Evolutionary conservation across 2,888 invertebrate species (phyloP).

Genomic region (Ormyrus nitidulus): DNA sequence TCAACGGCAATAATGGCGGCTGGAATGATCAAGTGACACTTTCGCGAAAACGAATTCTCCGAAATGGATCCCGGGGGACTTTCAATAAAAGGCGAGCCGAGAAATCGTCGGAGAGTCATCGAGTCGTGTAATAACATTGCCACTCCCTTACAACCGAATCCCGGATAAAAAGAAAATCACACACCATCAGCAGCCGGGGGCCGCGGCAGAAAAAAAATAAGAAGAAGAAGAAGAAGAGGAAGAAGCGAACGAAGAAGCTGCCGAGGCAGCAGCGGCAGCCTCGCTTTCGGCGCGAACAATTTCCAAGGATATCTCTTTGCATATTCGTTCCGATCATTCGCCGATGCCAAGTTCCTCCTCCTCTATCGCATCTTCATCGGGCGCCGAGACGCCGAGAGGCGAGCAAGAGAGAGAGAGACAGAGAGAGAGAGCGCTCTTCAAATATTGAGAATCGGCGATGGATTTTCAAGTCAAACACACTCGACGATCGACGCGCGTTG

Average conservation of each 20-base stretch:
- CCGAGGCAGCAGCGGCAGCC: neutral
- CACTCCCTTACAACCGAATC: neutral
- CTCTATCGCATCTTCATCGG: neutral
- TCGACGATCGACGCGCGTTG: conserved; percentile 50
- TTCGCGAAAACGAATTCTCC: conserved; percentile 11
- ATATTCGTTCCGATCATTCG: conserved; percentile 35
- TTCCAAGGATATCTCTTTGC: neutral
- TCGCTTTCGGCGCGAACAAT: neutral
- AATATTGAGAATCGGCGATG: conserved; percentile 54
- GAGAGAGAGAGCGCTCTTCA: conserved; percentile 24
- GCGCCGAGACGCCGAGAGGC: neutral
- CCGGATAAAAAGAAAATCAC: neutral
- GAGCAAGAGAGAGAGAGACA: neutral
- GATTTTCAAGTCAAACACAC: conserved; percentile 57
- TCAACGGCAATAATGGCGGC: neutral
- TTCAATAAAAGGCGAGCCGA: conserved; percentile 27
- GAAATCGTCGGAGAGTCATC: conserved; percentile 31
- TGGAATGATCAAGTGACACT: conserved; percentile 20
- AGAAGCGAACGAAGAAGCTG: neutral
- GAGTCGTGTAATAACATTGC: conserved; percentile 37
- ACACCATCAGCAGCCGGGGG: neutral
- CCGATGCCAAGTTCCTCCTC: neutral
- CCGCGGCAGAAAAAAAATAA: neutral
- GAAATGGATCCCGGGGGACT: neutral
- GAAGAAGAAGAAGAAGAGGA: neutral